phyloP scores from a whole-genome alignment of 1,140 invertebrate genomes.

The Heterodera schachtii region DNA sequence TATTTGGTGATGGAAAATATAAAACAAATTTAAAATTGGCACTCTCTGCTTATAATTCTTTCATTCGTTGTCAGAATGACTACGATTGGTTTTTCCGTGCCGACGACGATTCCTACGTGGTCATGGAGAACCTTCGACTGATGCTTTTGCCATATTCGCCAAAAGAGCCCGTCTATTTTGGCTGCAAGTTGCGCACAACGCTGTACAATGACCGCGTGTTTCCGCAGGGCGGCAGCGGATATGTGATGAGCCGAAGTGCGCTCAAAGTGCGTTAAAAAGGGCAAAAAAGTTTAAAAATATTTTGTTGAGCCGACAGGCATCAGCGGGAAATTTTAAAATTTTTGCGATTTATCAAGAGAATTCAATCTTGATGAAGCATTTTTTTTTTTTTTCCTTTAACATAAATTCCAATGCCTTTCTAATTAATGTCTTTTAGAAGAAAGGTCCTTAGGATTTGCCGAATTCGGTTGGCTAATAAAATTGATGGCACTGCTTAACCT shows the following conservation, averaged over 20 bases:
- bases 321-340: no score
- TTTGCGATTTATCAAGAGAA: no score
- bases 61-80: slow-evolving; percentile 42
- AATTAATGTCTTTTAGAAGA: no score
- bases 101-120: slow-evolving; percentile 65
- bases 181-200: slow-evolving; percentile 55
- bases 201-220: slow-evolving; percentile 68
- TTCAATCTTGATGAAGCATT: no score
- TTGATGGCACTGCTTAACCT: no score
- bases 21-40: neutral
- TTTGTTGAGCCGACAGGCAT: no score
- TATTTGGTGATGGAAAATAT: slow-evolving; percentile 54
- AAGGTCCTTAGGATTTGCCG: no score
- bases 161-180: slow-evolving; percentile 62
- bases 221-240: slow-evolving; percentile 81
- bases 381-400: no score
- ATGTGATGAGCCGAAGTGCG: slow-evolving; percentile 65
- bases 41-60: no score
- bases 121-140: slow-evolving; percentile 55
- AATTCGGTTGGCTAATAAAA: no score
- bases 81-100: slow-evolving; percentile 66
- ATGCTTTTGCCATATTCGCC: slow-evolving; percentile 53
- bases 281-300: neutral
- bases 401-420: no score
- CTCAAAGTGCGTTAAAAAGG: slow-evolving; percentile 14